These are phyloP conservation scores for Leuciscus waleckii DNA, from an alignment of 2,797 vertebrate species.

Conservation along the genomic window DNA sequence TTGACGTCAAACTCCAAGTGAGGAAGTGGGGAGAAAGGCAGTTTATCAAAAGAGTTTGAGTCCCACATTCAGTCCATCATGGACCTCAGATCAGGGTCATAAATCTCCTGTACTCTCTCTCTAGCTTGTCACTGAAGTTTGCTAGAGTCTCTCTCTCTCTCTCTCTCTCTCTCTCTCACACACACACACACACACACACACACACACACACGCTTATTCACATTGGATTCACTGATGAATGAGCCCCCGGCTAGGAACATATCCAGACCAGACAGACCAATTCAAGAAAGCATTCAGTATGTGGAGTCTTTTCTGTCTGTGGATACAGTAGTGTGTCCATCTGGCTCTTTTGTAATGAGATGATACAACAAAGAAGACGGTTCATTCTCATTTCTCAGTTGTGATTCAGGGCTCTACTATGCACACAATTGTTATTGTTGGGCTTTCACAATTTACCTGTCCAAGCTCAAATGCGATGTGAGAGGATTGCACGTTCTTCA, in stretches of 20 bases:
- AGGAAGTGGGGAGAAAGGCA: slow-evolving; percentile 22
- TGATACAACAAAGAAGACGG: slow-evolving; percentile 16
- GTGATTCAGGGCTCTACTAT: slow-evolving; percentile 12
- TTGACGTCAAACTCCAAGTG: neutral
- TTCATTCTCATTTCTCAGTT: slow-evolving; percentile 28
- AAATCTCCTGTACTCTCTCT: slow-evolving; percentile 57
- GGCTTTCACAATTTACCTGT: slow-evolving; percentile 17
- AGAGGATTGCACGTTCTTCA: slow-evolving; percentile 15
- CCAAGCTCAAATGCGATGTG: neutral
- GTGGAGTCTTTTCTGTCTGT: slow-evolving; percentile 13
- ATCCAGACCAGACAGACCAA: slow-evolving; percentile 45
- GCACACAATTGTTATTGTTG: slow-evolving; percentile 28
- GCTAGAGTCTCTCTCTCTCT: neutral
- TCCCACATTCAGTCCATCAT: slow-evolving; percentile 55
- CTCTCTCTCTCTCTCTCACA: no score
- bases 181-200: slow-evolving; percentile 7
- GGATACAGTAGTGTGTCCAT: slow-evolving; percentile 13
- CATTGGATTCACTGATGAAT: slow-evolving; percentile 52
- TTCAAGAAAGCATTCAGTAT: slow-evolving; percentile 45
- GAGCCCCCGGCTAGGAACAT: slow-evolving; percentile 45
- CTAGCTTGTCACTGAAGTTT: slow-evolving; percentile 32
- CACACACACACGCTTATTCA: slow-evolving; percentile 38
- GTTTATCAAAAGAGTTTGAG: slow-evolving; percentile 48
- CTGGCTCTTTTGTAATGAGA: slow-evolving; percentile 42
- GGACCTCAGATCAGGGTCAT: slow-evolving; percentile 50